Base-by-base conservation (phyloP, 2,113 vertebrate species). In the Silurus asotus region DNA sequence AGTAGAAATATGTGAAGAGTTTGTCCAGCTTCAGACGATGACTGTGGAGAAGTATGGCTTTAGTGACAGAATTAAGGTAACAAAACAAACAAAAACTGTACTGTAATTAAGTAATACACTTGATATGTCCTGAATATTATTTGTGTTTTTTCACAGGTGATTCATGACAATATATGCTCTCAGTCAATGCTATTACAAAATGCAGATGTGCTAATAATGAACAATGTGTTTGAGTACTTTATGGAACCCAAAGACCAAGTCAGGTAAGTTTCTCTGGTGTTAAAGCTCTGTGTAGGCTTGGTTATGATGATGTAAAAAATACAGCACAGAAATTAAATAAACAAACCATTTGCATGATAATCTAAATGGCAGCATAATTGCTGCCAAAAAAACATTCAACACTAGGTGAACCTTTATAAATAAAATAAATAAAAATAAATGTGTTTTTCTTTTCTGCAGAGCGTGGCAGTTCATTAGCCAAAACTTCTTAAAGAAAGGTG, bases 181-280 rank as follows among this genome's bases (percentile, higher is more conserved):
- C 97, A 98, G 86, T 89, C 92, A 25, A 87, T 88, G 56, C 94
- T 98, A 88, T 94, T 99, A 89, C 95, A 96, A 86, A 94, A 93
- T 75, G 92, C 97, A 69, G 97, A 98, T 88, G 94, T 98, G 89
- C 89, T 98, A 90, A 91, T 98, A 90, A 96, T 99, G 97, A 98
- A 98, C 95, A 98, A 99, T 86, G 97, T 98, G 84, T 99, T 98
- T 53, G 96, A 99, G 94, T 99, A 96, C 92, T 99, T 99, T 92
- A 93, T 99, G 94, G 95, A 97, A 90, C 94, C 94, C 86, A 89
- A 82, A 81, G 93, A 97, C 88, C 97, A 98, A 93, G 88, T 94
- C 91, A 96, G 95, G 98, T 98, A 94, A 86, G 85, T 78, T 45
- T 72, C 17, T 67, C 1, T 37, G 51, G 14, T 65, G 28, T 53